Conservation (phyloP, 2,888 invertebrate genomes). For the Neocrepidodera transversa region DNA sequence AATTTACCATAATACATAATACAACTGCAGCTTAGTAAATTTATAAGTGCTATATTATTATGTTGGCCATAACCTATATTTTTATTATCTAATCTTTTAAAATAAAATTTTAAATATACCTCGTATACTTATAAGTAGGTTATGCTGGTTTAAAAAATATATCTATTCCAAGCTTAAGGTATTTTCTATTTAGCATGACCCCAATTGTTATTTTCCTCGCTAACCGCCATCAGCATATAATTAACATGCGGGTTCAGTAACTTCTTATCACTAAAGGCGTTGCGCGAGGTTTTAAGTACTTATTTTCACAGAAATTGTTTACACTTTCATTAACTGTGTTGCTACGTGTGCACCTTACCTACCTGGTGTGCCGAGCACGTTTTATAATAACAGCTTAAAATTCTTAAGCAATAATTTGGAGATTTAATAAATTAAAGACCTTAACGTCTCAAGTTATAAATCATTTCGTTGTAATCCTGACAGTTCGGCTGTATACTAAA, state of each 20-base stretch:
- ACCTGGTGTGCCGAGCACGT: not conserved
- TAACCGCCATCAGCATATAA: not conserved
- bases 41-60: no score
- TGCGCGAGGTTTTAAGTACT: no score
- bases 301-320: constrained; percentile 9
- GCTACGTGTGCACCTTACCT: not conserved
- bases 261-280: constrained; percentile 24
- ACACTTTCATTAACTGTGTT: constrained; percentile 10
- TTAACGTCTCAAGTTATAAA: not conserved
- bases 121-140: no score
- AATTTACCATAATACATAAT: no score
- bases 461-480: constrained; percentile 7
- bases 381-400: constrained; percentile 1
- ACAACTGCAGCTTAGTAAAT: no score
- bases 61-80: no score
- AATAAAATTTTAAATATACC: no score
- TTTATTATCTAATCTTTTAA: no score
- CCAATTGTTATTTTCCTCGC: not conserved
- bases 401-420: not conserved
- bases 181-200: not conserved
- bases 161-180: no score
- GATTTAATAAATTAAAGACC: constrained; percentile 1
- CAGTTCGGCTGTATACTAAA: not conserved
- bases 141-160: no score
- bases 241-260: constrained; percentile 19